Evolutionary conservation across 2,113 vertebrate species (phyloP).

Genomic region (Nanorana parkeri): DNA sequence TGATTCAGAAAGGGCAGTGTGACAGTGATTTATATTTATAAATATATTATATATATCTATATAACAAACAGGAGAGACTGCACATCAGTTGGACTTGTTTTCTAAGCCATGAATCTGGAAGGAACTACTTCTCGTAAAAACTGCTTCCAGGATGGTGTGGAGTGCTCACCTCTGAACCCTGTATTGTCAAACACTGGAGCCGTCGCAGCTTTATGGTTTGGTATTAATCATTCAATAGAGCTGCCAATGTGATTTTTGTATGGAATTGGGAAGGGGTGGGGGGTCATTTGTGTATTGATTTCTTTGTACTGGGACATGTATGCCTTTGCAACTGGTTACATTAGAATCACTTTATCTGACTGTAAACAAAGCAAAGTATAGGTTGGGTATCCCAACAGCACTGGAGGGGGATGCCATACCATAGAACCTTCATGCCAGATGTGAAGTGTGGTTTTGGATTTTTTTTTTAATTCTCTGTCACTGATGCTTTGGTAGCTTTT

Average conservation of each 20-base stretch:
- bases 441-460: too few relatives aligned
- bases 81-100: conserved; percentile 15
- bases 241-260: background rate
- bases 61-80: conserved; percentile 42
- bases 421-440: too few relatives aligned
- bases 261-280: background rate
- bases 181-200: conserved; percentile 52
- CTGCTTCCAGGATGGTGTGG: conserved; percentile 16
- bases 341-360: background rate
- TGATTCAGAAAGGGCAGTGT: conserved; percentile 44
- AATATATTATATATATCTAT: conserved; percentile 53
- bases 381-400: too few relatives aligned
- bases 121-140: conserved; percentile 12
- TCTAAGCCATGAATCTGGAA: conserved; percentile 6
- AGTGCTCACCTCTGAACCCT: background rate
- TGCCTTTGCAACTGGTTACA: background rate
- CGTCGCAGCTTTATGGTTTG: conserved; percentile 28
- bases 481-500: background rate
- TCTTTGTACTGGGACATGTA: background rate
- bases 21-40: conserved; percentile 54
- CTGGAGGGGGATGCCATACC: too few relatives aligned
- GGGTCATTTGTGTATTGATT: background rate
- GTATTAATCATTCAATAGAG: conserved; percentile 10
- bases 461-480: background rate
- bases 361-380: background rate